These are phyloP conservation scores for Chanos chanos DNA, from an alignment of 2,797 vertebrate species.

Conservation along the genomic window DNA sequence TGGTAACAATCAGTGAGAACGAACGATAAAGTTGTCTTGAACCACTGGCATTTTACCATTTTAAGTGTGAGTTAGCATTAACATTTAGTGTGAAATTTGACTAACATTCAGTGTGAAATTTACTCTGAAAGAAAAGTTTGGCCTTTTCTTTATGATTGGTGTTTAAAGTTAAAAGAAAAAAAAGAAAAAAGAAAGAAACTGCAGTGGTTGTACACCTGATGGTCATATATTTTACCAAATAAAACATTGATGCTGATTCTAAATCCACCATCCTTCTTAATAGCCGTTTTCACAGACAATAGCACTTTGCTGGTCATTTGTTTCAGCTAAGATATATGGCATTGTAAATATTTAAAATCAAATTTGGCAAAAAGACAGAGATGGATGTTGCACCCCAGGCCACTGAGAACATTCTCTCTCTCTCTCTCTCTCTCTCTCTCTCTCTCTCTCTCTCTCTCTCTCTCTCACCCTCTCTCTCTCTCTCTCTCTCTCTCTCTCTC, in stretches of 20 bases:
- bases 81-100: no score
- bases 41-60: no score
- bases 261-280: slow-evolving; percentile 96
- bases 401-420: slow-evolving; percentile 72
- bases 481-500: slow-evolving; percentile 41
- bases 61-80: no score
- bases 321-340: slow-evolving; percentile 94
- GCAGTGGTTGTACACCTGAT: slow-evolving; percentile 64
- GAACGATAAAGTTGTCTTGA: no score
- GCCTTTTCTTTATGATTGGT: slow-evolving; percentile 41
- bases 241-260: slow-evolving; percentile 99
- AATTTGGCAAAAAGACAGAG: slow-evolving; percentile 99
- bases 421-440: slow-evolving; percentile 30
- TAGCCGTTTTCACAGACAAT: slow-evolving; percentile 90
- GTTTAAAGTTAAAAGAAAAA: slow-evolving; percentile 39
- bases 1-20: not conserved
- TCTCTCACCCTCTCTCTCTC: slow-evolving; percentile 24
- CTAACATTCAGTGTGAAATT: slow-evolving; percentile 39
- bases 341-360: slow-evolving; percentile 99
- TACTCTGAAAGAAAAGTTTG: slow-evolving; percentile 44
- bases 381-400: slow-evolving; percentile 85
- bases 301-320: slow-evolving; percentile 98
- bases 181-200: slow-evolving; percentile 27
- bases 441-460: slow-evolving; percentile 43
- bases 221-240: slow-evolving; percentile 93